Base-by-base conservation (phyloP, 64 coral and sea anemone genomes). In the Pocillopora damicornis region DNA sequence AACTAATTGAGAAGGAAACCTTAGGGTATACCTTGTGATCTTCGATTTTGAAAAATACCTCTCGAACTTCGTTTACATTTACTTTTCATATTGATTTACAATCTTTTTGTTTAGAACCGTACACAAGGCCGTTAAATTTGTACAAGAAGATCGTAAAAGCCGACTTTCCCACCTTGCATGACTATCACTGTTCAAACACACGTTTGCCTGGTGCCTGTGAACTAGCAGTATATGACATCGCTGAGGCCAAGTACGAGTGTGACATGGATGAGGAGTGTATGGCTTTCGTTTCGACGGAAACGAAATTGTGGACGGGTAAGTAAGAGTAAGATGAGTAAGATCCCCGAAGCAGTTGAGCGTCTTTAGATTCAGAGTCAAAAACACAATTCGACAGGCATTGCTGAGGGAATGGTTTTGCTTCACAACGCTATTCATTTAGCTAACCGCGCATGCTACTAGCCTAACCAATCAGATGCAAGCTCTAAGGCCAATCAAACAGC, bases 101-200 rank as follows among this genome's bases (percentile, higher is more conserved):
- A 18, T 69, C 63, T 15, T 18, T 87, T 2, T 56, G 15, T 8
- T 38, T 58, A 76, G 72, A 75, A 88, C 35, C 73, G 36, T 3
- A 74, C 58, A 13, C 86, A 75, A 35, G 20, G 11, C 11, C 76
- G 20, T 37, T 75, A 3, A 77, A 75, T 76, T 38, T 76, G 51
- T 93, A 89, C 59, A 68, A 66, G 42, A 22, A 71, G 36, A 13
- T 90, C 26, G 76, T 76, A 18, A 45, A 92, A 20, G 88, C 88
- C 14, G 94, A 96, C 74, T 96, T 92, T 76, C 94, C 94, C 14
- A 78, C 60, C 15, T 77, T 96, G 75, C 94, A 96, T 45, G 94
- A 96, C 82, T 96, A 96, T 85, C 35, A 78, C 42, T 96, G 94
- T 72, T 62, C 35, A 11, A 87, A 89, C 37, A 82, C 94, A 10